These are phyloP conservation scores for Limnephilus auricula DNA, from an alignment of 2,888 invertebrate genomes.

Conservation along the genomic window DNA sequence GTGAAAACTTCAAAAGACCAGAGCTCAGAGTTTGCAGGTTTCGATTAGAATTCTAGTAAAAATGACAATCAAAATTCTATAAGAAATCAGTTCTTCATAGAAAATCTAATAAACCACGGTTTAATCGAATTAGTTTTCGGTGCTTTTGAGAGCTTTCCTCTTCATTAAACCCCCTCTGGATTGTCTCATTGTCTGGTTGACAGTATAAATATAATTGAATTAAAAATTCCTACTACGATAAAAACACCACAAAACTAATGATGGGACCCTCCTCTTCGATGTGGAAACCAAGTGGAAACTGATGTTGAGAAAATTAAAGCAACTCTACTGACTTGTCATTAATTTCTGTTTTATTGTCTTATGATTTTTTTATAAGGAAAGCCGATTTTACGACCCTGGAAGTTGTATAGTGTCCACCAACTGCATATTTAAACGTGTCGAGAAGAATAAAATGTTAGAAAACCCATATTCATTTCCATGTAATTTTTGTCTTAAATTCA, in stretches of 20 bases:
- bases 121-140: constrained; percentile 5
- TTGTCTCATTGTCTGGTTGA: background rate
- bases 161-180: constrained; percentile 36
- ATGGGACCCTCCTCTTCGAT: background rate
- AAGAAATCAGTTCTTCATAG: background rate
- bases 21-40: too few relatives aligned
- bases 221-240: background rate
- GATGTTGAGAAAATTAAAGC: background rate
- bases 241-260: constrained; percentile 12
- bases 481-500: too few relatives aligned
- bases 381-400: background rate
- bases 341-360: background rate
- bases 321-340: background rate
- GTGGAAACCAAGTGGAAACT: background rate
- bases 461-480: too few relatives aligned
- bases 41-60: background rate
- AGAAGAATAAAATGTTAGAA: too few relatives aligned
- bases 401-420: too few relatives aligned
- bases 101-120: background rate
- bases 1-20: too few relatives aligned
- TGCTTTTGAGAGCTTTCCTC: background rate
- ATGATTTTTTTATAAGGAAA: background rate
- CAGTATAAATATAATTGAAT: constrained; percentile 26
- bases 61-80: background rate
- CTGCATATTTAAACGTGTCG: too few relatives aligned